Conservation (phyloP, 92 coral and sea anemone genomes). For the Bergia sp. region DNA sequence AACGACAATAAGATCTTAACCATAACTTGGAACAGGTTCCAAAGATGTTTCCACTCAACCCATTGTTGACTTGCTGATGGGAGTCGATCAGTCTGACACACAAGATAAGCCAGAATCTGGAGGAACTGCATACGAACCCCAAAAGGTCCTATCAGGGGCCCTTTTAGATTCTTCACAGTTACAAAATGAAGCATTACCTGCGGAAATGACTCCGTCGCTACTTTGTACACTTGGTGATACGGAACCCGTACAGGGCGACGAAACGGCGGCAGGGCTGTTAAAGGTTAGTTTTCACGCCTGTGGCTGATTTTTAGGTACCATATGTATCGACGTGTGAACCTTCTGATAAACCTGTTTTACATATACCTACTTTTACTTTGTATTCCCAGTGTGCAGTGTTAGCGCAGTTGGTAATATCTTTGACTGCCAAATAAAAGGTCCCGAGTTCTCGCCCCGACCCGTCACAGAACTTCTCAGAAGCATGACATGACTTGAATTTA, state of each 20-base stretch:
- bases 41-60: background rate
- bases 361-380: background rate
- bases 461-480: too few relatives aligned
- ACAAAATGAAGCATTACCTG: background rate
- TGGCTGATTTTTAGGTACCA: background rate
- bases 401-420: too few relatives aligned
- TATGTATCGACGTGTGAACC: background rate
- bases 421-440: too few relatives aligned
- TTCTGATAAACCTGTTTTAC: too few relatives aligned
- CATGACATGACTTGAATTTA: too few relatives aligned
- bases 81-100: background rate
- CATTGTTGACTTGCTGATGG: background rate
- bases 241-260: background rate
- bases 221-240: background rate
- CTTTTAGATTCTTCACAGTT: background rate
- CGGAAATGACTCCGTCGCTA: background rate
- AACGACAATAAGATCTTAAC: background rate
- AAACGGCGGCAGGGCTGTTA: background rate
- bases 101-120: background rate
- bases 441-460: too few relatives aligned
- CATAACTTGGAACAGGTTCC: background rate
- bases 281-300: background rate
- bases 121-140: background rate
- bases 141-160: background rate
- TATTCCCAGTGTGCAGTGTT: too few relatives aligned